Base-by-base conservation (phyloP, 2,113 vertebrate species). In the Trachemys scripta region DNA sequence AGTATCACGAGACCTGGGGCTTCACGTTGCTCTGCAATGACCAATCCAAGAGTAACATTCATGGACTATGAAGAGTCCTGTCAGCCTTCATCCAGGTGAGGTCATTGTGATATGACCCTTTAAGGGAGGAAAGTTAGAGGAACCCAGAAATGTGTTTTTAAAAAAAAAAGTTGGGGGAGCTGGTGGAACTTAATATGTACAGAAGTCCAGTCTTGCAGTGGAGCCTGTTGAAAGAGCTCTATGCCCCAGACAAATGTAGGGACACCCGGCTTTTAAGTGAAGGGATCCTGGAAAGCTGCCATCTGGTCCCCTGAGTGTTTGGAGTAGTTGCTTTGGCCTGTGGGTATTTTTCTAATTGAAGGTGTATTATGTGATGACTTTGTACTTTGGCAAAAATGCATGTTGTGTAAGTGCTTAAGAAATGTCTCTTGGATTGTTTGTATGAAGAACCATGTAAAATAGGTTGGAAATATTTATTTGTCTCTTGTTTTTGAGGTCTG, bases 241-340 rank as follows among this genome's bases (percentile, higher is more conserved):
- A 96, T 17, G 42, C 96, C 92, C 90, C 94, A 97, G 97, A 94
- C 92, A 92, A 96, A 92, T 94, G 90, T 96, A 96, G 96, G 93
- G 93, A 95, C 95, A 96, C 96, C 94, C 96, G 96, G 78, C 54
- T 2, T 89, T 92, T 62, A 96, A 69, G 89, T 82, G 45, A 65
- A 59, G 59, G 89, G 90, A 85, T 95, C 85, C 89, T 97, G 96
- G 93, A 96, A 96, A 92, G 92, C 89, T 83, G 90, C 38, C 25
- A 6, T 76, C 42, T 45, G 19, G 10, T 38, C 24, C 22, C 72
- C 4, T 76, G 22, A 45, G 72, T 25, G 11, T 22, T 76, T 76
- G 17, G 22, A 45, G 38, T 45, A 45, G 72, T 24, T 76, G 72
- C 20, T 76, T 76, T 45, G 20, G n/a, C 10, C 38, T 42, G 17